phyloP scores from a whole-genome alignment of 1,140 invertebrate species.

The Drosophila tropicalis region DNA sequence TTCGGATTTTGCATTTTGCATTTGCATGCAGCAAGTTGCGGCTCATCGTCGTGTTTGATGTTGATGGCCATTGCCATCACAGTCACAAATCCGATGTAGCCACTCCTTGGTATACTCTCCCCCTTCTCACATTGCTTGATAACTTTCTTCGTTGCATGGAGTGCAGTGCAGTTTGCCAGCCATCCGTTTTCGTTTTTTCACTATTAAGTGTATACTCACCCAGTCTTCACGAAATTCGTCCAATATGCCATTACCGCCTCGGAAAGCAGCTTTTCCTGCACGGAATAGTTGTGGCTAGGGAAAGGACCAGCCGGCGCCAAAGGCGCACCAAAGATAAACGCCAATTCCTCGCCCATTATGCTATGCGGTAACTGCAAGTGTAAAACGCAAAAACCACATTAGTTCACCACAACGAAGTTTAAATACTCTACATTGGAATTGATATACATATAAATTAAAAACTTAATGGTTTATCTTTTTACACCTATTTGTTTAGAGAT shows the following conservation, averaged over 20 bases:
- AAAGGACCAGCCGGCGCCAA: conserved; percentile 90
- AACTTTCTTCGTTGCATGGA: conserved; percentile 49
- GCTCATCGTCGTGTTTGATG: conserved; percentile 53
- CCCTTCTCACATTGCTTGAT: conserved; percentile 1
- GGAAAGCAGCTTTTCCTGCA: conserved; percentile 90
- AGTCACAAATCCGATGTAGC: conserved; percentile 5
- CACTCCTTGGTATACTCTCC: background rate
- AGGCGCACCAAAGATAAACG: conserved; percentile 96
- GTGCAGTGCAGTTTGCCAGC: conserved; percentile 69
- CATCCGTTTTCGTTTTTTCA: conserved; percentile 53
- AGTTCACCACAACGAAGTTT: conserved; percentile 25
- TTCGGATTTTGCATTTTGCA: conserved; percentile 31
- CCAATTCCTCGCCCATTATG: conserved; percentile 94
- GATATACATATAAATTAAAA: no score
- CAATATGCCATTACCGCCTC: conserved; percentile 93
- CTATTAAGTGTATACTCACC: conserved; percentile 85
- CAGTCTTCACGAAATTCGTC: conserved; percentile 94
- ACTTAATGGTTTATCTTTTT: no score
- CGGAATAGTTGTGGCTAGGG: conserved; percentile 87
- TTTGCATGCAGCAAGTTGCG: conserved; percentile 68
- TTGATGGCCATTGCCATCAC: conserved; percentile 29
- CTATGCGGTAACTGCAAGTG: conserved; percentile 84
- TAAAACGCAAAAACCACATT: conserved; percentile 24
- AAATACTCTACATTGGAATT: conserved; percentile 31
- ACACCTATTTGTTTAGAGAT: no score